These are phyloP conservation scores for Neotoxoptera formosana DNA, from an alignment of 1,140 invertebrate species.

Conservation along the genomic window DNA sequence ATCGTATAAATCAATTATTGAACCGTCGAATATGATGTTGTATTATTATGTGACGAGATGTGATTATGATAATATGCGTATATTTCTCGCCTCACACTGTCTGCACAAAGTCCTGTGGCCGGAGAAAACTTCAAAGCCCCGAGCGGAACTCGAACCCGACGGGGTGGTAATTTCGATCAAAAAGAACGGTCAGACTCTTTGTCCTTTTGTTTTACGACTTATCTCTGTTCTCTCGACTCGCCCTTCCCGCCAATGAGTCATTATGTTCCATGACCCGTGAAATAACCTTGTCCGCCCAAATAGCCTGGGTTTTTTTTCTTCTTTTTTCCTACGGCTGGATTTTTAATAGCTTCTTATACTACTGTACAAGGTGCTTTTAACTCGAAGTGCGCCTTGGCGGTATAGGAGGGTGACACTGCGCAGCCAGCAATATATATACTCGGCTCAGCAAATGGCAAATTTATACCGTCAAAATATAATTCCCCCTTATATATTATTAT, in stretches of 20 bases:
- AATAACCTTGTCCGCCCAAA: slow-evolving; percentile 49
- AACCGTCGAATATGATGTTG: not conserved
- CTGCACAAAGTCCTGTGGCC: not conserved
- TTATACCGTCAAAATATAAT: slow-evolving; percentile 40
- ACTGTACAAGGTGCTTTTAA: slow-evolving; percentile 32
- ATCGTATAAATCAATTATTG: not conserved
- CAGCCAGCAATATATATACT: too few relatives aligned
- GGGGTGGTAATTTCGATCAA: slow-evolving; percentile 17
- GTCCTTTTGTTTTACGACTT: slow-evolving; percentile 21
- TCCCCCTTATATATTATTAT: not conserved
- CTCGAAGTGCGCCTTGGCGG: not conserved
- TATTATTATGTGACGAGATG: not conserved
- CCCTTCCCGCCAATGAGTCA: slow-evolving; percentile 28
- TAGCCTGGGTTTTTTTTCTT: not conserved
- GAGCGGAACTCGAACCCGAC: not conserved
- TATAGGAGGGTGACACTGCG: not conserved
- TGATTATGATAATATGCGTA: not conserved
- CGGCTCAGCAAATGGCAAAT: not conserved
- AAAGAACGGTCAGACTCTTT: slow-evolving; percentile 8
- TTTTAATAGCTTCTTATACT: slow-evolving; percentile 52
- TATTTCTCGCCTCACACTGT: not conserved
- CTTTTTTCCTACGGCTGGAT: not conserved
- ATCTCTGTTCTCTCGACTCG: not conserved
- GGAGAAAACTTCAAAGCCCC: not conserved
- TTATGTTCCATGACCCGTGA: slow-evolving; percentile 52